Conservation (phyloP, 2,797 vertebrate genomes). For the Iguana delicatissima region DNA sequence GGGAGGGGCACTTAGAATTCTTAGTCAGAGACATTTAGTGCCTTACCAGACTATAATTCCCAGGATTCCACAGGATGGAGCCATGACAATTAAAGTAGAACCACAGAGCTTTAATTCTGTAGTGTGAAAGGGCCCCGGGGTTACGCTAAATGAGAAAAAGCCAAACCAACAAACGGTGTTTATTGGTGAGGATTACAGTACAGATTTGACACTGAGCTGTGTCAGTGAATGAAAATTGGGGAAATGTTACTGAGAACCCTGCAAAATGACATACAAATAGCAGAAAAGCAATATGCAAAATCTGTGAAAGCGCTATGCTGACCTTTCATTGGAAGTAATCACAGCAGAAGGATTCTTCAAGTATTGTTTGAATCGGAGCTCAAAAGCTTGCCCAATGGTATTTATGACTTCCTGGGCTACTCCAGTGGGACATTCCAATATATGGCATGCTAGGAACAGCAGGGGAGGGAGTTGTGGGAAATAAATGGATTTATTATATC, state of each 20-base stretch:
- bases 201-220: neutral
- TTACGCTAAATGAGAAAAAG: neutral
- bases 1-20: too few relatives aligned
- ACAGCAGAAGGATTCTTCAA: slow-evolving; percentile 85
- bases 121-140: neutral
- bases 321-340: slow-evolving; percentile 85
- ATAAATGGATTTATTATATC: slow-evolving; percentile 30
- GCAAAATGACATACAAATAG: neutral
- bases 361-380: slow-evolving; percentile 91
- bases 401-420: slow-evolving; percentile 89
- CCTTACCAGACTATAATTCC: too few relatives aligned
- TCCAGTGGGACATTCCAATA: slow-evolving; percentile 89
- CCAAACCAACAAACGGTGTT: neutral
- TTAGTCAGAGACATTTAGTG: too few relatives aligned
- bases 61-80: too few relatives aligned
- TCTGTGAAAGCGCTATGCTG: slow-evolving; percentile 58
- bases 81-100: too few relatives aligned
- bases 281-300: slow-evolving; percentile 3
- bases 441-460: slow-evolving; percentile 88
- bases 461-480: slow-evolving; percentile 15
- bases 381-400: slow-evolving; percentile 92
- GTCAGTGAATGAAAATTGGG: neutral
- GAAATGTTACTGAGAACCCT: neutral
- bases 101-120: neutral
- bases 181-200: neutral